These are phyloP conservation scores for Xenentodon cancila DNA, from an alignment of 2,797 vertebrate genomes.

Conservation along the genomic window DNA sequence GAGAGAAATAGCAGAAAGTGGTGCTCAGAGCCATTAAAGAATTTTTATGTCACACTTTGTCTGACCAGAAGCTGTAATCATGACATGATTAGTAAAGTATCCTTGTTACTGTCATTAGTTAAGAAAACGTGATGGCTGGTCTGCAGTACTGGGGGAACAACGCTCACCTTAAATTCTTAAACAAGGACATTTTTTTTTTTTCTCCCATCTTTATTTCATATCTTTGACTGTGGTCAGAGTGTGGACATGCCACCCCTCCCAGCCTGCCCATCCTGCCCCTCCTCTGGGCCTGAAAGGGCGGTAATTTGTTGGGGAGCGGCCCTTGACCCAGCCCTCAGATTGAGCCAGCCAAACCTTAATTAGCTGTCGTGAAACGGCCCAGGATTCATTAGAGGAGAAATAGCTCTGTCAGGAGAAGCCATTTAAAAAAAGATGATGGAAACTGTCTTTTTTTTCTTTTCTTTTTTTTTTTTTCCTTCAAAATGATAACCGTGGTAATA, in stretches of 20 bases:
- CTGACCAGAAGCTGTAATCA: slow-evolving; percentile 73
- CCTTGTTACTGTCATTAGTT: slow-evolving; percentile 69
- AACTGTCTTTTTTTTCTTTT: slow-evolving; percentile 72
- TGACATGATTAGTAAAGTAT: slow-evolving; percentile 77
- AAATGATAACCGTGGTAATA: slow-evolving; percentile 80
- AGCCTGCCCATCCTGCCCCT: slow-evolving; percentile 16
- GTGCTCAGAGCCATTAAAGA: slow-evolving; percentile 62
- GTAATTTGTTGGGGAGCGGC: slow-evolving; percentile 73
- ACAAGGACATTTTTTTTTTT: slow-evolving; percentile 10
- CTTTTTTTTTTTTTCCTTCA: slow-evolving; percentile 30
- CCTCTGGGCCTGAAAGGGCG: slow-evolving; percentile 53
- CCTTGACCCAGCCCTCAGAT: slow-evolving; percentile 79
- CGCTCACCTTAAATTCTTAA: slow-evolving; percentile 48
- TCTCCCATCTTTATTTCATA: slow-evolving; percentile 68
- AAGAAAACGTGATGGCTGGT: slow-evolving; percentile 55
- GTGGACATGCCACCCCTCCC: slow-evolving; percentile 24
- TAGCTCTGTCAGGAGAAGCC: slow-evolving; percentile 79
- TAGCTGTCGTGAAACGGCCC: slow-evolving; percentile 83
- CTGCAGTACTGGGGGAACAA: slow-evolving; percentile 32
- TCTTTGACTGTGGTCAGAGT: slow-evolving; percentile 81
- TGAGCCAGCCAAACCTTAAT: slow-evolving; percentile 85
- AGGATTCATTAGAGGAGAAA: slow-evolving; percentile 82
- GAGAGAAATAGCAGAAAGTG: slow-evolving; percentile 47
- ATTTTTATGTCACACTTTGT: slow-evolving; percentile 68
- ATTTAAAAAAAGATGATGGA: slow-evolving; percentile 85